Conservation (phyloP, 2,113 vertebrate species). For the Reinhardtius hippoglossoides region DNA sequence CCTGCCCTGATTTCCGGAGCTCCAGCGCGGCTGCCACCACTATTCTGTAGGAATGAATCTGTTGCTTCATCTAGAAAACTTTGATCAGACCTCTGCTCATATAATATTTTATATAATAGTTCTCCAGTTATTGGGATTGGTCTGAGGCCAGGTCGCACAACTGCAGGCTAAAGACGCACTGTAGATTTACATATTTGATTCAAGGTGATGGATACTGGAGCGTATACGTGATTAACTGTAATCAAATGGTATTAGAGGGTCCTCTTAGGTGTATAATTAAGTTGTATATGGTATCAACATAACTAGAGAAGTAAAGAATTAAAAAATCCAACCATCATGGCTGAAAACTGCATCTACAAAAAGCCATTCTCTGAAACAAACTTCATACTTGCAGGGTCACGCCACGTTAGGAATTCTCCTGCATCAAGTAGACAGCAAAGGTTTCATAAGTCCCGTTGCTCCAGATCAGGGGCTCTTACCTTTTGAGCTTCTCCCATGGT, state of each 20-base stretch:
- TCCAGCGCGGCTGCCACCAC: neutral
- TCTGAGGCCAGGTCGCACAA: constrained; percentile 2
- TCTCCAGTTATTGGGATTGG: too few relatives aligned
- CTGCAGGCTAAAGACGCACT: constrained; percentile 11
- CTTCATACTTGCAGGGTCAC: neutral
- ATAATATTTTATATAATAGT: neutral
- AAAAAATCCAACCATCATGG: constrained; percentile 1
- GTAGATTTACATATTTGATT: constrained; percentile 26
- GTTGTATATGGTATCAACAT: neutral
- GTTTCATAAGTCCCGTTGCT: constrained; percentile 11
- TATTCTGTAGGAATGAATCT: constrained; percentile 39
- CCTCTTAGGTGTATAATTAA: neutral
- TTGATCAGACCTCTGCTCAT: constrained; percentile 52
- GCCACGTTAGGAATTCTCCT: too few relatives aligned
- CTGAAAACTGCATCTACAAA: constrained; percentile 3
- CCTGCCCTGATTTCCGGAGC: constrained; percentile 1
- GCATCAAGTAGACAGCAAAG: neutral
- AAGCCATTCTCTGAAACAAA: neutral
- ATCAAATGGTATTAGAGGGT: neutral
- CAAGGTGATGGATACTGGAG: neutral
- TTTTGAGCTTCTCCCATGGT: constrained; percentile 90
- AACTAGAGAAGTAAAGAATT: neutral
- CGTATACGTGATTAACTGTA: neutral
- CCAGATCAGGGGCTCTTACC: constrained; percentile 75
- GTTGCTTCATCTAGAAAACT: constrained; percentile 51